These are phyloP conservation scores for Oryzias dopingdopingensis DNA, from an alignment of 2,797 vertebrate species.

Conservation along the genomic window DNA sequence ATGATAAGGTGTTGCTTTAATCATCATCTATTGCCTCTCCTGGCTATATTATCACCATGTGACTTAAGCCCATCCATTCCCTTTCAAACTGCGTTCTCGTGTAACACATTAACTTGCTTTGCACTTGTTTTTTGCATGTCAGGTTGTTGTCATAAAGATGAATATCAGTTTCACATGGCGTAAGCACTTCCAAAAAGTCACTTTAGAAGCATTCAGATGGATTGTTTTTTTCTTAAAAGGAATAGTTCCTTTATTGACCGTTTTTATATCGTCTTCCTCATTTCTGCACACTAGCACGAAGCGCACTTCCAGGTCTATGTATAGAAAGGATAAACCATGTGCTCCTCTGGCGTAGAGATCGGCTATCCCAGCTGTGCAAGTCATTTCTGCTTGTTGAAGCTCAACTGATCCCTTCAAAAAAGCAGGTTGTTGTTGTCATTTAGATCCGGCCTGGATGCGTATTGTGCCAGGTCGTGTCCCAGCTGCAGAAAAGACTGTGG, in stretches of 20 bases:
- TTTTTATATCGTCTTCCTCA: constrained; percentile 29
- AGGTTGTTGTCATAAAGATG: constrained; percentile 29
- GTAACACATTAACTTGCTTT: constrained; percentile 20
- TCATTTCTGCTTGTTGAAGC: constrained; percentile 22
- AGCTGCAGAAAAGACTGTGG: constrained; percentile 32
- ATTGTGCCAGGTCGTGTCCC: background rate
- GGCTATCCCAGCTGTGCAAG: constrained; percentile 47
- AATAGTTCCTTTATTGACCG: constrained; percentile 9
- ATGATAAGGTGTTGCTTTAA: constrained; percentile 21
- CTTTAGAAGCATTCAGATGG: constrained; percentile 13
- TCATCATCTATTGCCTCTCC: constrained; percentile 14
- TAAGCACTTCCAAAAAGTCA: constrained; percentile 13
- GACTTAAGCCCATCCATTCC: constrained; percentile 17
- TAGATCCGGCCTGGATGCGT: too few species aligned
- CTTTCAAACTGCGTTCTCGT: constrained; percentile 17
- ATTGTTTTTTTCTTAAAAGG: constrained; percentile 10
- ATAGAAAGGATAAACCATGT: constrained; percentile 59
- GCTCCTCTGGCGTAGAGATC: constrained; percentile 29
- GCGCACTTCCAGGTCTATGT: constrained; percentile 50
- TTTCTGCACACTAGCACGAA: constrained; percentile 14
- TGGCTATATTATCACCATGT: constrained; percentile 17
- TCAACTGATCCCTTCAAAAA: constrained; percentile 44
- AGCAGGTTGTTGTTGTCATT: constrained; percentile 47
- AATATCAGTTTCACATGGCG: constrained; percentile 10
- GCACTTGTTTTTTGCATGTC: constrained; percentile 14